Evolutionary conservation across 2,797 vertebrate species (phyloP), one percentile per base, ranked within the genome.

Genomic region (Neomorphus geoffroyi): DNA sequence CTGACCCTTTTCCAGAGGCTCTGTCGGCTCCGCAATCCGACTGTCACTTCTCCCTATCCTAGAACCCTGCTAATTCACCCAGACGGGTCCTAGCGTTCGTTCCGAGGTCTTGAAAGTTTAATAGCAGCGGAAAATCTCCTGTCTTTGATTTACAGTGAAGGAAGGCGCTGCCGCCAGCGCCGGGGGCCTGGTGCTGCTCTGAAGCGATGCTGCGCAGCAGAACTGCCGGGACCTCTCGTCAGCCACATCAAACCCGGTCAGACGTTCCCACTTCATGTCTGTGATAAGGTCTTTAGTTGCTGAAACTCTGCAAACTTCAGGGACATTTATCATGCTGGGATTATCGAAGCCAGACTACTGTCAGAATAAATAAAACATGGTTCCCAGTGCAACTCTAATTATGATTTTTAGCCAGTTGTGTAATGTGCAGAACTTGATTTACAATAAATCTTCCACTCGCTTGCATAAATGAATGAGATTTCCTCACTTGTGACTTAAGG

Each of bases 401-500:
- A 94, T 94, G 96, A 94, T 93, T 94, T 96, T 96, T 92, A 96
- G 95, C 90, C 96, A 93, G 93, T 96, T 96, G 94, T 91, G 94
- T 95, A 94, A 96, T 84, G 86, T 80, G 96, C 88, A 66, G 90
- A 94, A 92, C 94, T 96, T 94, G 84, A 96, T 96, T 96, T 96
- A 97, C 94, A 84, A 96, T 96, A 91, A 94, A 92, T 95, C 96
- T 95, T 95, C 78, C 91, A 23, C 80, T 86, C 70, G 82, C 90
- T 94, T 17, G 64, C 86, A 28, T 33, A 73, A 93, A 53, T 92
- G 92, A 96, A 92, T 90, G 93, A 72, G 90, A 66, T 93, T 96
- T 96, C 95, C 94, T 88, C 93, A 43, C 91, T 80, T 17, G 82
- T 35, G 94, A 10, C 87, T 82, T 50, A 5, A 84, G 80, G 85